Evolutionary conservation across 1,140 invertebrate genomes (phyloP).

Genomic region (Heliconius congener): DNA sequence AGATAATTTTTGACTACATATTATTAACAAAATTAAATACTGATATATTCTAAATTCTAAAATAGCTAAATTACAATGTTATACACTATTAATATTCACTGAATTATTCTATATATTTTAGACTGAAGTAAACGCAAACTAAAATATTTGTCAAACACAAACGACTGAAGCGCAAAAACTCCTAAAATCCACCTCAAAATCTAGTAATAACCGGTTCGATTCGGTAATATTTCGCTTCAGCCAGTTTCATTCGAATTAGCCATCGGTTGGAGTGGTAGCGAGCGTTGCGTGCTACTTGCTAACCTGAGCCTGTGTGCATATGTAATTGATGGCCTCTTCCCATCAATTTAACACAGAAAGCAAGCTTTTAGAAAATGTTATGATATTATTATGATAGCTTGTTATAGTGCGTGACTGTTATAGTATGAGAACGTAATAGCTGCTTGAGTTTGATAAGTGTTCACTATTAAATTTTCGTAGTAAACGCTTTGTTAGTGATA

Average conservation of each 20-base stretch:
- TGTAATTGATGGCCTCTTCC: slow-evolving; percentile 63
- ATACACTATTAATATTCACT: background rate
- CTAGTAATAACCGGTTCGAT: slow-evolving; percentile 53
- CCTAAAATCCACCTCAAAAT: slow-evolving; percentile 43
- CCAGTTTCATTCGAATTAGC: slow-evolving; percentile 64
- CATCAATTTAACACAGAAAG: slow-evolving; percentile 60
- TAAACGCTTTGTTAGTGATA: background rate
- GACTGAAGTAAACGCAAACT: background rate
- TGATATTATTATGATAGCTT: slow-evolving; percentile 33
- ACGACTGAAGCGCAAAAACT: slow-evolving; percentile 27
- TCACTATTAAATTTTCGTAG: background rate
- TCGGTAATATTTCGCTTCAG: slow-evolving; percentile 59
- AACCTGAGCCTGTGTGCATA: slow-evolving; percentile 57
- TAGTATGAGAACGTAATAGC: background rate
- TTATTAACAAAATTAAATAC: too few species aligned
- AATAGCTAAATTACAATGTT: background rate
- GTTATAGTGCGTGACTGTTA: slow-evolving; percentile 28
- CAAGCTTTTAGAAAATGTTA: slow-evolving; percentile 44
- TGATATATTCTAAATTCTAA: background rate
- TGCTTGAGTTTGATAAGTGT: slow-evolving; percentile 1
- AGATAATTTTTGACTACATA: too few species aligned
- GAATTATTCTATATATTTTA: background rate
- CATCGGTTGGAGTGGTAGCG: slow-evolving; percentile 50
- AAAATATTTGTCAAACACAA: slow-evolving; percentile 2
- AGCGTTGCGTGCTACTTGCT: slow-evolving; percentile 53